phyloP scores from a whole-genome alignment of 2,888 invertebrate genomes.

The Amblyjoppa fuscipennis region DNA sequence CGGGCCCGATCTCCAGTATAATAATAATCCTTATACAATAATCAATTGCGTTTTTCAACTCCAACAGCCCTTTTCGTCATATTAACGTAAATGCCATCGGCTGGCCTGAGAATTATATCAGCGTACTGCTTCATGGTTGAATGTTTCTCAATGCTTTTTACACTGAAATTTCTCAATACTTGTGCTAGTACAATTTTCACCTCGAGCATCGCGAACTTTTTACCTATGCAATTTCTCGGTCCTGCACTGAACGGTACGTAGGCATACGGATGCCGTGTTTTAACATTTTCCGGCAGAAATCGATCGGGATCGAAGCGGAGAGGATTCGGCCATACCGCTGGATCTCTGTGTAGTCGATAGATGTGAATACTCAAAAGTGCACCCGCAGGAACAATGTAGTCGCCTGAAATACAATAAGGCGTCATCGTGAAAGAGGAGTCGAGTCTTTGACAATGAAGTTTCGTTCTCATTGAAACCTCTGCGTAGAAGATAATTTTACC shows the following conservation, averaged over 20 bases:
- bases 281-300: constrained; percentile 77
- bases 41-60: too few relatives aligned
- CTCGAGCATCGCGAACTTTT: constrained; percentile 68
- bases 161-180: too few relatives aligned
- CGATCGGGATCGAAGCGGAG: too few relatives aligned
- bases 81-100: too few relatives aligned
- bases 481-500: constrained; percentile 74
- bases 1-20: too few relatives aligned
- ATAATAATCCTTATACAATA: too few relatives aligned
- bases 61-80: too few relatives aligned
- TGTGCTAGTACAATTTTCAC: too few relatives aligned
- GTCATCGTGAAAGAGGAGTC: neutral
- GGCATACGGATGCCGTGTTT: constrained; percentile 77
- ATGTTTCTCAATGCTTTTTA: too few relatives aligned
- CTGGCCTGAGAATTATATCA: too few relatives aligned
- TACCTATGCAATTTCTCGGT: constrained; percentile 81
- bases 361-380: constrained; percentile 11
- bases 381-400: neutral
- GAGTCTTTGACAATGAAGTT: neutral
- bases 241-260: constrained; percentile 82
- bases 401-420: neutral
- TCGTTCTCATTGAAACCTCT: too few relatives aligned
- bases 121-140: constrained; percentile 25
- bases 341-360: constrained; percentile 68
- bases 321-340: too few relatives aligned